Conservation (phyloP, 1,140 invertebrate species). For the Leptopilina clavipes region DNA sequence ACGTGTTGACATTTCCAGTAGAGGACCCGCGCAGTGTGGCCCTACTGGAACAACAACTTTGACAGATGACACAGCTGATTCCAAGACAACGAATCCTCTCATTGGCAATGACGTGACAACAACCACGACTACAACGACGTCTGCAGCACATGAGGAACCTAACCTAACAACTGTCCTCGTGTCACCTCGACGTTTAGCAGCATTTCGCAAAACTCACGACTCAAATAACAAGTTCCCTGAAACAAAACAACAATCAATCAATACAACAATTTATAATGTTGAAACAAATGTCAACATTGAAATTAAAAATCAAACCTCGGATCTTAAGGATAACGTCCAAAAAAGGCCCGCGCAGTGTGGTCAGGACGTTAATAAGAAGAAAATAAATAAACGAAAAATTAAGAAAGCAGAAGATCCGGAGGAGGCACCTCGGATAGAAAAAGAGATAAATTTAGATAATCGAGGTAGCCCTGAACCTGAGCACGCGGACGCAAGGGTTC, state of each 20-base stretch:
- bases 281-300: slow-evolving; percentile 35
- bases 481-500: slow-evolving; percentile 75
- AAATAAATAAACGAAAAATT: slow-evolving; percentile 14
- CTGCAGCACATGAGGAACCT: slow-evolving; percentile 43
- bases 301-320: slow-evolving; percentile 23
- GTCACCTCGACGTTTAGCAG: slow-evolving; percentile 40
- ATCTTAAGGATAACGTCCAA: slow-evolving; percentile 48
- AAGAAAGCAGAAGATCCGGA: slow-evolving; percentile 36
- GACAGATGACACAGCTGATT: slow-evolving; percentile 37
- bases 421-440: slow-evolving; percentile 35
- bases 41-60: slow-evolving; percentile 69
- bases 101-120: slow-evolving; percentile 16
- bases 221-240: slow-evolving; percentile 38
- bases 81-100: not conserved
- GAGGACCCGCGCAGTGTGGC: slow-evolving; percentile 78
- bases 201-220: not conserved
- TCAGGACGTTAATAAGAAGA: slow-evolving; percentile 54
- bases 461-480: slow-evolving; percentile 65
- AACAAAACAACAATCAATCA: slow-evolving; percentile 32
- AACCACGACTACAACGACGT: too few species aligned
- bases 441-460: slow-evolving; percentile 34
- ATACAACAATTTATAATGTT: not conserved
- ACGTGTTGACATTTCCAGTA: slow-evolving; percentile 72
- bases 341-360: slow-evolving; percentile 72
- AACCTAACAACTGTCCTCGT: slow-evolving; percentile 50